Percentiles rank a stretch among this genome's conserved stretches.
phyloP scores from a whole-genome alignment of 2,888 invertebrate species.

The Drosophila niveifrons region DNA sequence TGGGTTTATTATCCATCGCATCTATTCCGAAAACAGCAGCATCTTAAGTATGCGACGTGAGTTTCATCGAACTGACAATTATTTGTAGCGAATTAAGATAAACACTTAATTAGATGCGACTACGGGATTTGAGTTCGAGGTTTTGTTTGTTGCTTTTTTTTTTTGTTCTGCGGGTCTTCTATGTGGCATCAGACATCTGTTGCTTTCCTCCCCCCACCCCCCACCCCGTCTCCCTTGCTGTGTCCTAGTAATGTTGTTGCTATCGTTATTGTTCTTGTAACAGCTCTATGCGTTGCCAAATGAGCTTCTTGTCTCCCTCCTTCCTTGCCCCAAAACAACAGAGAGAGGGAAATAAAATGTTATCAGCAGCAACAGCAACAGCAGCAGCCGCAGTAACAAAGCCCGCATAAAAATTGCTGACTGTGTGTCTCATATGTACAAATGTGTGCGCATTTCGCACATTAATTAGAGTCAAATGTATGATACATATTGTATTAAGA shows the following conservation, averaged over 20 bases:
- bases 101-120: constrained; percentile 68
- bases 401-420: constrained; percentile 49
- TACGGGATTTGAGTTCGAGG: constrained; percentile 15
- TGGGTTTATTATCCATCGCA: too few species aligned
- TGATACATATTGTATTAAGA: constrained; percentile 31
- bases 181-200: constrained; percentile 44
- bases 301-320: constrained; percentile 41
- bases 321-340: too few species aligned
- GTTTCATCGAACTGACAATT: constrained; percentile 60
- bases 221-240: background rate
- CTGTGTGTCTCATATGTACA: constrained; percentile 7
- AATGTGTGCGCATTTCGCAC: constrained; percentile 43
- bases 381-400: background rate
- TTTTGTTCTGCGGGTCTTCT: background rate
- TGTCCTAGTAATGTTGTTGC: constrained; percentile 28
- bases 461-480: constrained; percentile 72
- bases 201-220: constrained; percentile 21
- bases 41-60: constrained; percentile 7
- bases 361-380: constrained; percentile 40
- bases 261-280: constrained; percentile 37
- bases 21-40: too few species aligned
- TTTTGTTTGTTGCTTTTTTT: background rate
- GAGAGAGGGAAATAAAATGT: constrained; percentile 6
- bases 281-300: constrained; percentile 37
- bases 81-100: constrained; percentile 74